Conservation (phyloP, 2,888 invertebrate species). For the Pharmacophagus antenor region DNA sequence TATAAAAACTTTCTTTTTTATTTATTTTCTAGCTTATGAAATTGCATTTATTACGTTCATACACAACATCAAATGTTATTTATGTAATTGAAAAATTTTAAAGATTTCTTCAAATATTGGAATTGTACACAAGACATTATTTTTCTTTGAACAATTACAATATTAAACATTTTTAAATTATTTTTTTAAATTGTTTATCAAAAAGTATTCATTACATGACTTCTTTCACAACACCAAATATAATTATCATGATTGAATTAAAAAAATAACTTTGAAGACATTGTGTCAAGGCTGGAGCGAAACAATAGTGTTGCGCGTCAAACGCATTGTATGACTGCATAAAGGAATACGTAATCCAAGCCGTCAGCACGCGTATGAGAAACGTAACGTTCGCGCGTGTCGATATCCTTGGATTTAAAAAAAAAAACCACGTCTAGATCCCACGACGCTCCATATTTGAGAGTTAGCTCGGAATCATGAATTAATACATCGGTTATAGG, state of each 20-base stretch:
- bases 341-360: conserved; percentile 31
- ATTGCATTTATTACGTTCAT: neutral
- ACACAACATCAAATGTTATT: neutral
- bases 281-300: conserved; percentile 14
- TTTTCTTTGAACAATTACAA: no score
- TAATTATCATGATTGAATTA: no score
- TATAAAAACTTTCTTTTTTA: no score
- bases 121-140: no score
- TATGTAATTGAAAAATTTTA: conserved; percentile 8
- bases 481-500: conserved; percentile 50
- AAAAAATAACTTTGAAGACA: no score
- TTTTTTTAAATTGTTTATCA: no score
- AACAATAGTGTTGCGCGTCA: conserved; percentile 18
- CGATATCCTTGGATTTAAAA: conserved; percentile 38
- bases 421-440: conserved; percentile 46
- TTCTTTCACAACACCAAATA: no score
- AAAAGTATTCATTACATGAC: no score
- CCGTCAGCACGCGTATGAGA: conserved; percentile 28
- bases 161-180: no score
- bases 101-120: no score
- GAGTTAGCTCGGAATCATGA: conserved; percentile 61
- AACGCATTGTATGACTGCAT: conserved; percentile 12
- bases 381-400: conserved; percentile 39
- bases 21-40: no score
- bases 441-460: conserved; percentile 44